Conservation (phyloP, 2,113 vertebrate species). For the Nycticryphes semicollaris region DNA sequence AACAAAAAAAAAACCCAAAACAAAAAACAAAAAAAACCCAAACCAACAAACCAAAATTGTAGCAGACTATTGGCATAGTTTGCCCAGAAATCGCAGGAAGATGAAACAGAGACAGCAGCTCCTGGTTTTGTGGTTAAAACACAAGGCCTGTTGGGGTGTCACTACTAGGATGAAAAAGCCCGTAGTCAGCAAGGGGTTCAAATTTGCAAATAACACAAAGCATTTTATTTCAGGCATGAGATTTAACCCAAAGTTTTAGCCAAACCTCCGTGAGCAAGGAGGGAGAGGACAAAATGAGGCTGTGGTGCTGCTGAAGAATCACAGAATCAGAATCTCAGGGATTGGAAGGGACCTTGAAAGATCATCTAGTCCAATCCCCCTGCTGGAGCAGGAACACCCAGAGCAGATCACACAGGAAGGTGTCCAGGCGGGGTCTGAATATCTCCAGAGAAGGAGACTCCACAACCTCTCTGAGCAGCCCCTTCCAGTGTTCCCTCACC, state of each 20-base stretch:
- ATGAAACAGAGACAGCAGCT: not conserved
- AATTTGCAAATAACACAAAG: not conserved
- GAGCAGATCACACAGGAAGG: no score
- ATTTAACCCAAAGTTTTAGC: not conserved
- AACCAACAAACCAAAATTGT: not conserved
- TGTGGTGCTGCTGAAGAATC: fast-evolving
- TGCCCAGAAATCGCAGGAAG: not conserved
- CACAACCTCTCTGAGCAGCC: no score
- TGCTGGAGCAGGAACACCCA: no score
- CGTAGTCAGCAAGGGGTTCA: not conserved
- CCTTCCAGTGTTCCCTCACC: no score
- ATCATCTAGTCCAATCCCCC: no score
- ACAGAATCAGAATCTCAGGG: no score
- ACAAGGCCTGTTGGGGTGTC: not conserved
- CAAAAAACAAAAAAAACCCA: not conserved
- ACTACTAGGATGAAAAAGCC: not conserved
- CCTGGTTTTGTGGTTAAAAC: not conserved
- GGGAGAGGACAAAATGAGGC: not conserved
- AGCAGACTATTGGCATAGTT: not conserved
- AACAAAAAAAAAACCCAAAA: not conserved
- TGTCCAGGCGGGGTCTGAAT: no score
- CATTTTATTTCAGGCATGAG: not conserved
- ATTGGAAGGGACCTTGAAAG: no score
- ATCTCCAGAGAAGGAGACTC: no score
- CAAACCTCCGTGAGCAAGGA: not conserved